Evolutionary conservation across 2,113 vertebrate genomes (phyloP).

Genomic region (Mohoua ochrocephala): DNA sequence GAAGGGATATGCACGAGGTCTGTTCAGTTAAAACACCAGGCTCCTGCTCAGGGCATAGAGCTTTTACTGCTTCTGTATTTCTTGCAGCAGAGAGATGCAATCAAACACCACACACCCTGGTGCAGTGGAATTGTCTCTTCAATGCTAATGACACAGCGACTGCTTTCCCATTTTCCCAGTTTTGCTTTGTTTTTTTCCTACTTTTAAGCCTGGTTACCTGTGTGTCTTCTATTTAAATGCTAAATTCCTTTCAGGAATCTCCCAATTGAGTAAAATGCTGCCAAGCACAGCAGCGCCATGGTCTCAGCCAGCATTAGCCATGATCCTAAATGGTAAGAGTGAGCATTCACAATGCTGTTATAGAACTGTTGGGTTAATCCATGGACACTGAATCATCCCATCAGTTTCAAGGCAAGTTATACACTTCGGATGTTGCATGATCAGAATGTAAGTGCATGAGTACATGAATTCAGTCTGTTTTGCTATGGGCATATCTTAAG

Average conservation of each 20-base stretch:
- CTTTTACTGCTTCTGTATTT: background rate
- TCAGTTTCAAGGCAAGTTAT: background rate
- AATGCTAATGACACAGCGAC: background rate
- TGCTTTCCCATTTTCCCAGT: background rate
- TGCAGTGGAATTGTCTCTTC: background rate
- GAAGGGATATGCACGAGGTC: background rate
- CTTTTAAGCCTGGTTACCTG: background rate
- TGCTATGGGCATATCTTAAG: background rate
- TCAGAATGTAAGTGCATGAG: background rate
- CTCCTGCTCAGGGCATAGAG: background rate
- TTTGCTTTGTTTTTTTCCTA: background rate
- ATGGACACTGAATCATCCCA: background rate
- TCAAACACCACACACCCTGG: background rate
- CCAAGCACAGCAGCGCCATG: fast-evolving
- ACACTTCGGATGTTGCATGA: background rate
- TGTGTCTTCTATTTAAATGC: background rate
- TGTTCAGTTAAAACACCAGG: background rate
- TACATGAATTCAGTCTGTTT: background rate
- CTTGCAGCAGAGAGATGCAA: background rate
- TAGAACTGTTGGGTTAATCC: background rate
- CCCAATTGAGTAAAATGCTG: background rate
- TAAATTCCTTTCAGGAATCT: background rate
- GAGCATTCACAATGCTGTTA: background rate
- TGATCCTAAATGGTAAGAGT: background rate
- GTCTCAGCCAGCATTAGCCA: background rate